These are phyloP conservation scores for Drosophila chauvacae DNA, from an alignment of 1,140 invertebrate species.

Conservation along the genomic window DNA sequence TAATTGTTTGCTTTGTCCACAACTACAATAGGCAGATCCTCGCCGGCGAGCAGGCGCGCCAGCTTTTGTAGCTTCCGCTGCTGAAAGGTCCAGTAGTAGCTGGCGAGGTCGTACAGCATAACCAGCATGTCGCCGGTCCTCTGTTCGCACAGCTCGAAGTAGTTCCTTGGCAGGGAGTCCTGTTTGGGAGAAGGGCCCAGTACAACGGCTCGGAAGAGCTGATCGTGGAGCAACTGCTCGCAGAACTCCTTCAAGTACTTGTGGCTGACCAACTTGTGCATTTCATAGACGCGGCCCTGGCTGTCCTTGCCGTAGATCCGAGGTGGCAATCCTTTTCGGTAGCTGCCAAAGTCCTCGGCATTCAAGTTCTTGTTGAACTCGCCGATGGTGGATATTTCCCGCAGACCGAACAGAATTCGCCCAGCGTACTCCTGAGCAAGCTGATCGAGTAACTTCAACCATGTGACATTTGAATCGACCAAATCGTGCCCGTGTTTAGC, in stretches of 20 bases:
- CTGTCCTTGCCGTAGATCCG: slow-evolving; percentile 39
- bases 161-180: slow-evolving; percentile 38
- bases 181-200: slow-evolving; percentile 1
- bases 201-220: slow-evolving; percentile 45
- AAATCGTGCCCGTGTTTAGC: not conserved
- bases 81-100: slow-evolving; percentile 48
- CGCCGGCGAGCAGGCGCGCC: slow-evolving; percentile 18
- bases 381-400: slow-evolving; percentile 31
- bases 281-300: slow-evolving; percentile 28
- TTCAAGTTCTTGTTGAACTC: slow-evolving; percentile 18
- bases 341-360: slow-evolving; percentile 35
- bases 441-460: slow-evolving; percentile 24
- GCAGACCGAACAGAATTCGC: slow-evolving; percentile 21
- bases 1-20: slow-evolving; percentile 52
- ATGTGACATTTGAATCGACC: slow-evolving; percentile 2
- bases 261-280: slow-evolving; percentile 53
- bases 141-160: slow-evolving; percentile 21
- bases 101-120: slow-evolving; percentile 51
- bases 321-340: slow-evolving; percentile 35
- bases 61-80: slow-evolving; percentile 42
- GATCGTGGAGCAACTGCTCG: slow-evolving; percentile 29
- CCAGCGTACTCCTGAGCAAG: slow-evolving; percentile 35
- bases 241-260: slow-evolving; percentile 55
- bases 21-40: slow-evolving; percentile 30
- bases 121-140: slow-evolving; percentile 29